Base-by-base conservation (phyloP, 2,797 vertebrate genomes). In the Poecilia gillii region DNA sequence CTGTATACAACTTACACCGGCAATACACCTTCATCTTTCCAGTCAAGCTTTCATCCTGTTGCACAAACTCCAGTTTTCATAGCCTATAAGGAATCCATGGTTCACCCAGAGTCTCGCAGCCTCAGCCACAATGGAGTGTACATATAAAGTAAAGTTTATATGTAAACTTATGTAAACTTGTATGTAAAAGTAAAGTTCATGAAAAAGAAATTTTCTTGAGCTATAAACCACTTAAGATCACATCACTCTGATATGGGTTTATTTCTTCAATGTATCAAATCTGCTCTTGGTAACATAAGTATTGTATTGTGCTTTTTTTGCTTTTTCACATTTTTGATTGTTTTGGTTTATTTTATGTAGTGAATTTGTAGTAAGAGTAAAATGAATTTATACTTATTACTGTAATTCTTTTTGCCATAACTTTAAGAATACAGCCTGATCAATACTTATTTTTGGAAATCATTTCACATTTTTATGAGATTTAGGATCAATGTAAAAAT, bases 11-110 rank as follows among this genome's bases (percentile, higher is more conserved):
- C 62, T 12, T 85, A 77, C 0, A 41, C 14, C 1, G 79, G 53
- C 6, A 84, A 91, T 23, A 87, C 83, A 0, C 70, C 80, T 0
- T 0, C 43, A 0, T 94, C 93, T 23, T 84, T 88, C 84, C 88
- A 89, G 73, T 92, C 94, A 72, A 87, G 81, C 6, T 92, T 91
- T 74, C 78, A 94, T 16, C 90, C 89, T 0, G 55, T 81, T 4
- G 84, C 83, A 64, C 93, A 94, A 28, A 88, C 82, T 74, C 93
- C 93, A 8, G 43, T 94, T 79, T 94, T 94, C 28, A 57, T 95
- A 23, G 81, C 86, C 36, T 94, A 95, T 73, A 82, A 83, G 8
- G n/a, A 72, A 36, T 94, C 94, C 41, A 80, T 51, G 55, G 25
- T 85, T 31, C 28, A 85, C 13, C 75, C 89, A 0, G 7, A 28